Conservation (phyloP, 2,797 vertebrate species). For the Sebastes dallii region DNA sequence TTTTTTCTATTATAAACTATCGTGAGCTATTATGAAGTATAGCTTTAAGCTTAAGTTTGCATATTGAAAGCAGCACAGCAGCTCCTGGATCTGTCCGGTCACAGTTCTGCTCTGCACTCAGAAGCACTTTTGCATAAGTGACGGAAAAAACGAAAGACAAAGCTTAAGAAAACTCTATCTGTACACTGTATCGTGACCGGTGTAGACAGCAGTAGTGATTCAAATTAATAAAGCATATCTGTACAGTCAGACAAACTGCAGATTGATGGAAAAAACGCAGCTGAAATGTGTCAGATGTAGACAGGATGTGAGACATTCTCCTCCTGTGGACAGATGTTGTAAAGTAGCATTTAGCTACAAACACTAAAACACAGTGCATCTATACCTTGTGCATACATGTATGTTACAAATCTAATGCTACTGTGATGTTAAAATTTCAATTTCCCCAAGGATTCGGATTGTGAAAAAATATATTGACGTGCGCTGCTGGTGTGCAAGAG, state of each 20-base stretch:
- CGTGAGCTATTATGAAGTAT: not conserved
- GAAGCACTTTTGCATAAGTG: not conserved
- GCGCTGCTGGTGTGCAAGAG: not conserved
- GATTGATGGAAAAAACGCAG: not conserved
- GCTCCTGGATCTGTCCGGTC: not conserved
- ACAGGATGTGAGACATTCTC: not conserved
- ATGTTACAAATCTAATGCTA: too few relatives aligned
- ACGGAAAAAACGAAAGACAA: not conserved
- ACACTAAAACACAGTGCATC: too few relatives aligned
- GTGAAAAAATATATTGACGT: too few relatives aligned
- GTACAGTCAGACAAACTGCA: not conserved
- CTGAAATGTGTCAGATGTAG: not conserved
- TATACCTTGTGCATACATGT: too few relatives aligned
- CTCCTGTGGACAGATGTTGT: too few relatives aligned
- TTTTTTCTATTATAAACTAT: not conserved
- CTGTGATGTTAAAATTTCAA: too few relatives aligned
- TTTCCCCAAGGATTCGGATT: too few relatives aligned
- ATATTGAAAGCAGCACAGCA: not conserved
- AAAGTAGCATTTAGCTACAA: too few relatives aligned
- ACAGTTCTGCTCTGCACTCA: not conserved
- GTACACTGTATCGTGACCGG: not conserved
- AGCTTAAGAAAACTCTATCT: not conserved
- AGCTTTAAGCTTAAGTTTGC: not conserved
- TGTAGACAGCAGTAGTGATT: not conserved
- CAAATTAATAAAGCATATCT: not conserved